Conservation (phyloP, 2,888 invertebrate genomes). For the Drosophila longiperda region DNA sequence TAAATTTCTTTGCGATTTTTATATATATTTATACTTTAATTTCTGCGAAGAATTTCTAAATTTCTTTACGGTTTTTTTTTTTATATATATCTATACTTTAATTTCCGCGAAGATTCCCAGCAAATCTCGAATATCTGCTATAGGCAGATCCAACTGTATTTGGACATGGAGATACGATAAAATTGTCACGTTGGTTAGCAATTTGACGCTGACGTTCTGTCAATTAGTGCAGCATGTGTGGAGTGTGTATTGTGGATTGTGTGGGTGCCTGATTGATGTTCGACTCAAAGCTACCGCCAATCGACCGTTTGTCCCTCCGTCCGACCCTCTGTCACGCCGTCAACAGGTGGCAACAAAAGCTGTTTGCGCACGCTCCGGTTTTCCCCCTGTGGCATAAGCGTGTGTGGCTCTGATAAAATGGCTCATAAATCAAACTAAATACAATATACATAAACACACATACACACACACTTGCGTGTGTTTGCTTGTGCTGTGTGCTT, state of each 20-base stretch:
- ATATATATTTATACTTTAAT: no score
- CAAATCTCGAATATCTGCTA: neutral
- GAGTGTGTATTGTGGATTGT: slow-evolving; percentile 24
- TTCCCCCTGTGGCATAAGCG: slow-evolving; percentile 49
- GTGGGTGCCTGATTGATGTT: slow-evolving; percentile 75
- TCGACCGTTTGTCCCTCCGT: slow-evolving; percentile 1
- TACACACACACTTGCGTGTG: slow-evolving; percentile 21
- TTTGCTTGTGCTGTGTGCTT: slow-evolving; percentile 19
- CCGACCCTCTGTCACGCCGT: slow-evolving; percentile 19
- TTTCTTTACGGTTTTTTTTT: neutral
- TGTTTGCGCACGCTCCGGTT: slow-evolving; percentile 61
- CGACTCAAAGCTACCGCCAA: slow-evolving; percentile 55
- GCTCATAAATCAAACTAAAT: slow-evolving; percentile 70
- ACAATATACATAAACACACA: slow-evolving; percentile 27
- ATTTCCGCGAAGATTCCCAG: no score
- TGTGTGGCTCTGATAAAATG: slow-evolving; percentile 57
- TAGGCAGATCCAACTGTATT: slow-evolving; percentile 47
- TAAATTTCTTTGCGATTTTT: neutral
- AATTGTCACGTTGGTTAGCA: slow-evolving; percentile 54
- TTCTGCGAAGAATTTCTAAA: no score
- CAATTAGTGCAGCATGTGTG: slow-evolving; percentile 62
- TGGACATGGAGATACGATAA: slow-evolving; percentile 20
- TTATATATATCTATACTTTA: neutral
- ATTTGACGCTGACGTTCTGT: slow-evolving; percentile 72
- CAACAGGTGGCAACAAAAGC: slow-evolving; percentile 58